These are phyloP conservation scores for Tenrec ecaudatus DNA, from an alignment of 2,113 vertebrate genomes.

Conservation along the genomic window DNA sequence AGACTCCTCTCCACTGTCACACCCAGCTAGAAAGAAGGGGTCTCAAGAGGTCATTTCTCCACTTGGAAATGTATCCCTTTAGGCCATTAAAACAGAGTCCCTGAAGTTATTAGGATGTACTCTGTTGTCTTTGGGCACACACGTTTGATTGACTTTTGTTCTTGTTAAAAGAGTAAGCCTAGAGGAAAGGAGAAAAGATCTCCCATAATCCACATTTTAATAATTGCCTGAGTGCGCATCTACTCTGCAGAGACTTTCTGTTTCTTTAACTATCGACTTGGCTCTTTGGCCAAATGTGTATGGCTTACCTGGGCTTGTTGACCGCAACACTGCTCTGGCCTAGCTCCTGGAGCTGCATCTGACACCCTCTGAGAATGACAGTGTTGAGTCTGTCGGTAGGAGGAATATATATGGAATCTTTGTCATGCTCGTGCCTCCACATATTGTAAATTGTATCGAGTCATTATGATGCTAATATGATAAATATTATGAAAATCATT, in stretches of 20 bases:
- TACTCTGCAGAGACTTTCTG: conserved; percentile 69
- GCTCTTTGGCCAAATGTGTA: conserved; percentile 66
- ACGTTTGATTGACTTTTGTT: conserved; percentile 79
- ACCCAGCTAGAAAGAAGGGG: conserved; percentile 40
- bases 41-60: conserved; percentile 77
- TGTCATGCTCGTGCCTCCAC: conserved; percentile 67
- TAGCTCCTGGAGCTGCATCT: conserved; percentile 63
- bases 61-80: conserved; percentile 71
- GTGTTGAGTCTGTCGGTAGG: conserved; percentile 64
- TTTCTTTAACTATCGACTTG: conserved; percentile 76
- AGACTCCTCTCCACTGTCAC: conserved; percentile 55
- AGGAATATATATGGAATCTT: conserved; percentile 73
- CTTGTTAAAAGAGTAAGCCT: conserved; percentile 81
- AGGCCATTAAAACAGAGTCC: conserved; percentile 68
- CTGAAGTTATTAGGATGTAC: conserved; percentile 72
- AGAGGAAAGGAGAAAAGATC: conserved; percentile 69
- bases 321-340: conserved; percentile 59
- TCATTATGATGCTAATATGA: conserved; percentile 77
- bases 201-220: conserved; percentile 78
- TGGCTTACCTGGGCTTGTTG: conserved; percentile 66
- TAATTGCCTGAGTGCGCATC: conserved; percentile 73
- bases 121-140: conserved; percentile 74
- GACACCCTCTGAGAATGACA: conserved; percentile 43
- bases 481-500: conserved; percentile 79
- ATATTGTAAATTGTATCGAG: conserved; percentile 70